phyloP scores from a whole-genome alignment of 2,797 vertebrate genomes.

The Pteropus rufus region DNA sequence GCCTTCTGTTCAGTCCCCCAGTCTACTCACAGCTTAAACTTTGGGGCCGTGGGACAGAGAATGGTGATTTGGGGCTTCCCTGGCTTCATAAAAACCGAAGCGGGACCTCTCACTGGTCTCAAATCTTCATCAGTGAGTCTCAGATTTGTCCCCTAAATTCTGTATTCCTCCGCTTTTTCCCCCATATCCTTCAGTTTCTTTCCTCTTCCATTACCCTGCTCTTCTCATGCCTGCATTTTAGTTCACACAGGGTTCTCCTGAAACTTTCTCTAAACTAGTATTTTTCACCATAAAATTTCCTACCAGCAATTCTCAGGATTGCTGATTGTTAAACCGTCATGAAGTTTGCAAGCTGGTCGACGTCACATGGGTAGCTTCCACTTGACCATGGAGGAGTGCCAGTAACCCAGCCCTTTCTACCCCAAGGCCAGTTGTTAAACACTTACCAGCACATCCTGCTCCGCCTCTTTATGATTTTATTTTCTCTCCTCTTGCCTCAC shows the following conservation, averaged over 20 bases:
- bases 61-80: not conserved
- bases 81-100: not conserved
- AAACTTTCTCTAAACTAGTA: not conserved
- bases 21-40: not conserved
- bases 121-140: not conserved
- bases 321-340: not conserved
- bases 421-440: not conserved
- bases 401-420: not conserved
- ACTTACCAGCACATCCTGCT: not conserved
- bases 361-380: not conserved
- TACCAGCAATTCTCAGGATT: not conserved
- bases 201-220: not conserved
- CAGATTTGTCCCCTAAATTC: not conserved
- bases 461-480: not conserved
- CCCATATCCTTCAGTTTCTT: not conserved
- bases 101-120: not conserved
- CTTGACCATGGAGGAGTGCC: not conserved
- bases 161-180: not conserved
- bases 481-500: not conserved
- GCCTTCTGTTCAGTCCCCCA: not conserved
- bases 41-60: not conserved
- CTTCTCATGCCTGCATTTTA: not conserved
- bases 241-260: not conserved
- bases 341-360: not conserved
- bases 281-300: not conserved